These are phyloP conservation scores for Malacoraja senta DNA, from an alignment of 2,797 vertebrate genomes.

Conservation along the genomic window DNA sequence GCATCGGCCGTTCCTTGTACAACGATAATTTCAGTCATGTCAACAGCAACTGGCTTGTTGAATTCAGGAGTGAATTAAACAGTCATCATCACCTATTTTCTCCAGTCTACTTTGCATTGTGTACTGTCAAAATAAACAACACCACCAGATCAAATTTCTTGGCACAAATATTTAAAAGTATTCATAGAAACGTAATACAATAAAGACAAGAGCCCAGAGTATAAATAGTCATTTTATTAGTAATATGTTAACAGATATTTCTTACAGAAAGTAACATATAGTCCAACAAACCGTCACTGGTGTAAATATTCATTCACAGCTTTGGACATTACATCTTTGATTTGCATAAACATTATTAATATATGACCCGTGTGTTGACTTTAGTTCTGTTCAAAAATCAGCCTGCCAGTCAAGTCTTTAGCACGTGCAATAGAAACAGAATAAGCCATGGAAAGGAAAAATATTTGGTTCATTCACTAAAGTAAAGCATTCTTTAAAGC, in stretches of 20 bases:
- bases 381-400: slow-evolving; percentile 30
- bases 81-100: too few relatives aligned
- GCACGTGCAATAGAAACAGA: slow-evolving; percentile 30
- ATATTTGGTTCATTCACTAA: slow-evolving; percentile 18
- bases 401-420: slow-evolving; percentile 22
- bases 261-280: slow-evolving; percentile 9
- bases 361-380: slow-evolving; percentile 29
- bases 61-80: too few relatives aligned
- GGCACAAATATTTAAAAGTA: background rate
- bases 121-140: too few relatives aligned
- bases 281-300: background rate
- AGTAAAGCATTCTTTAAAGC: background rate
- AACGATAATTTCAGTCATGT: too few relatives aligned
- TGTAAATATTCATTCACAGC: slow-evolving; percentile 16
- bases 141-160: too few relatives aligned
- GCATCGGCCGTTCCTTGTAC: too few relatives aligned
- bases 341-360: slow-evolving; percentile 32
- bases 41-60: too few relatives aligned
- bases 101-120: too few relatives aligned
- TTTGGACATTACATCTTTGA: slow-evolving; percentile 4
- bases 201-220: background rate
- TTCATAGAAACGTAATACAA: background rate
- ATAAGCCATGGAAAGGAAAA: slow-evolving; percentile 21
- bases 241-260: slow-evolving; percentile 29
- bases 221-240: slow-evolving; percentile 32